A percentile compares a stretch with the other conserved stretches of the same genome.
Evolutionary conservation across 2,888 invertebrate genomes (phyloP).

Genomic region (Sarcophaga rosellei): DNA sequence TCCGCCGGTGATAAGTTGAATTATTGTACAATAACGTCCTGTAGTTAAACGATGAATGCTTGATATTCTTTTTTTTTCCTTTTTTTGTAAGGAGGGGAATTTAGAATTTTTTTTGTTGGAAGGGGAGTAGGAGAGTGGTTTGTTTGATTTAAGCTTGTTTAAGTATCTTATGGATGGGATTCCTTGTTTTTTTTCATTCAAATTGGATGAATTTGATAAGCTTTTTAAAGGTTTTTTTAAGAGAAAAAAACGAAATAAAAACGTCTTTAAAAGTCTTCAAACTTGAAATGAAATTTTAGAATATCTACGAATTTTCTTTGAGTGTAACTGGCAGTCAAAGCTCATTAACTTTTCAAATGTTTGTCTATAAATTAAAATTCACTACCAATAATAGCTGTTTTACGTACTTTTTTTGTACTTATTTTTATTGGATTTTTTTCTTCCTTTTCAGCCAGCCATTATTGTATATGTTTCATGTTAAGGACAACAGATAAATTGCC

Average conservation of each 20-base stretch:
- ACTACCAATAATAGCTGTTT: not conserved
- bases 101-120: not conserved
- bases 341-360: constrained; percentile 76
- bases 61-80: constrained; percentile 1
- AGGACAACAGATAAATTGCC: constrained; percentile 32
- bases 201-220: constrained; percentile 66
- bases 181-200: not conserved
- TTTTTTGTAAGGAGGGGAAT: constrained; percentile 9
- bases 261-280: not conserved
- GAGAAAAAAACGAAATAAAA: not conserved
- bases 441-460: not conserved
- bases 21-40: constrained; percentile 75
- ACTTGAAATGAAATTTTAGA: not conserved
- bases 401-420: constrained; percentile 15
- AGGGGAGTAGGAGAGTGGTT: not conserved
- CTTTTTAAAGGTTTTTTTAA: not conserved
- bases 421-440: constrained; percentile 30
- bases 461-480: constrained; percentile 8
- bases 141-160: constrained; percentile 65
- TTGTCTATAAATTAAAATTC: constrained; percentile 56
- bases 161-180: constrained; percentile 53
- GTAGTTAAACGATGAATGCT: constrained; percentile 58
- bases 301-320: not conserved
- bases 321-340: constrained; percentile 73
- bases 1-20: constrained; percentile 81